A percentile compares a stretch with the other conserved stretches of the same genome.
These are phyloP conservation scores for Pristionchus entomophagus DNA, from an alignment of 2,888 invertebrate species.

Conservation along the genomic window DNA sequence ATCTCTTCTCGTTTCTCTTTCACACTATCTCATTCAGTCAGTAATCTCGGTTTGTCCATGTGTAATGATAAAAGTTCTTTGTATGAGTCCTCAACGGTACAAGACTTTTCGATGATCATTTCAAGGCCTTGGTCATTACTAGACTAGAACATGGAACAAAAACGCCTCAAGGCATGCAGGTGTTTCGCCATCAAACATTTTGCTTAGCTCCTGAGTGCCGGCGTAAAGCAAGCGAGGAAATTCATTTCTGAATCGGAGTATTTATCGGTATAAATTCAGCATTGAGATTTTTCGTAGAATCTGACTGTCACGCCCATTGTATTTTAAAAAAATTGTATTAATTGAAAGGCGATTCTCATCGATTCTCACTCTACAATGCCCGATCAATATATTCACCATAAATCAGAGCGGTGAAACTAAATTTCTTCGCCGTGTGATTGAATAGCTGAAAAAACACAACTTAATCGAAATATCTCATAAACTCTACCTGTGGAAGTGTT, in stretches of 20 bases:
- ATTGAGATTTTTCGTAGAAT: not conserved
- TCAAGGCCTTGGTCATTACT: not conserved
- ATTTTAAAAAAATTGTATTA: not conserved
- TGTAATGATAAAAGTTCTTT: conserved; percentile 7
- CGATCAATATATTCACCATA: not conserved
- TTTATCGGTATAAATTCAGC: not conserved
- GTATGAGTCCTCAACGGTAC: not conserved
- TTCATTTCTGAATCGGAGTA: not conserved
- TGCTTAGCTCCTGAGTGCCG: no score
- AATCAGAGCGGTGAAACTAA: not conserved
- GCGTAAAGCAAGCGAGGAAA: not conserved
- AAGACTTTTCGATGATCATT: not conserved
- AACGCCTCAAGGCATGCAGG: not conserved
- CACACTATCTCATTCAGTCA: conserved; percentile 11
- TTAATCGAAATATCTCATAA: not conserved
- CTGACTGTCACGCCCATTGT: not conserved
- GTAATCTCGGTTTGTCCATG: conserved; percentile 34
- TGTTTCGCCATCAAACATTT: no score
- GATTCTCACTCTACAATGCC: not conserved
- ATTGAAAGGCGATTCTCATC: not conserved
- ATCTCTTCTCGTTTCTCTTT: not conserved
- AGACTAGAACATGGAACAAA: not conserved
- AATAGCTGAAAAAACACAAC: not conserved
- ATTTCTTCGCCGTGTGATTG: not conserved
- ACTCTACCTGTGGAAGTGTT: not conserved